A percentile compares a stretch with the other conserved stretches of the same genome.
Conservation (phyloP, 2,113 vertebrate genomes). For the Tretioscincus oriximinensis region DNA sequence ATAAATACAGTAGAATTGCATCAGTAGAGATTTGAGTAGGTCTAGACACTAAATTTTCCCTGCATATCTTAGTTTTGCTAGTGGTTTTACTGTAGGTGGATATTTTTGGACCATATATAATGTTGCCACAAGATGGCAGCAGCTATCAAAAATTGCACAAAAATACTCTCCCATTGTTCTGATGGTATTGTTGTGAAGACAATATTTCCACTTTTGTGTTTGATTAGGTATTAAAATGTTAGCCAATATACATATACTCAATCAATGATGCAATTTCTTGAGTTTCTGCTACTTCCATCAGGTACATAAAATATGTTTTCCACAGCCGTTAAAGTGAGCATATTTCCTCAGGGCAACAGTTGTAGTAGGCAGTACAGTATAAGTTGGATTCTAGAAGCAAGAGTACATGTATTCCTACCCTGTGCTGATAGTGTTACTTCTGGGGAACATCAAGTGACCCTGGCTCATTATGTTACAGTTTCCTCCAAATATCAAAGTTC, state of each 20-base stretch:
- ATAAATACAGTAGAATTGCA: too few species aligned
- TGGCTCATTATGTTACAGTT: neutral
- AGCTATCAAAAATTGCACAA: neutral
- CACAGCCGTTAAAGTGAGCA: neutral
- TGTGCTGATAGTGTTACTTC: neutral
- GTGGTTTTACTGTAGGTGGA: too few species aligned
- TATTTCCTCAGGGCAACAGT: neutral
- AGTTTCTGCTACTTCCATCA: neutral
- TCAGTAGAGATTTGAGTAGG: neutral
- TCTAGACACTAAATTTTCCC: too few species aligned
- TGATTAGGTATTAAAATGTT: neutral
- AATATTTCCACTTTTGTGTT: neutral
- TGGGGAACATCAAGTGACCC: neutral
- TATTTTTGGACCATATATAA: neutral
- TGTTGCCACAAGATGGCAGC: constrained; percentile 26
- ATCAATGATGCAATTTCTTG: neutral
- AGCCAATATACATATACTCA: neutral
- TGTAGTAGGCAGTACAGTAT: neutral
- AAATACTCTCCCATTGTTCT: neutral
- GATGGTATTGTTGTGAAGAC: too few species aligned
- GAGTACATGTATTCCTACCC: neutral
- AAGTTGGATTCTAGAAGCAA: neutral
- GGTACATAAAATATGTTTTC: neutral
- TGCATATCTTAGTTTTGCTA: too few species aligned
- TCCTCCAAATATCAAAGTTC: neutral